Evolutionary conservation across 2,888 invertebrate species (phyloP).

Genomic region (Osmoderma eremita): DNA sequence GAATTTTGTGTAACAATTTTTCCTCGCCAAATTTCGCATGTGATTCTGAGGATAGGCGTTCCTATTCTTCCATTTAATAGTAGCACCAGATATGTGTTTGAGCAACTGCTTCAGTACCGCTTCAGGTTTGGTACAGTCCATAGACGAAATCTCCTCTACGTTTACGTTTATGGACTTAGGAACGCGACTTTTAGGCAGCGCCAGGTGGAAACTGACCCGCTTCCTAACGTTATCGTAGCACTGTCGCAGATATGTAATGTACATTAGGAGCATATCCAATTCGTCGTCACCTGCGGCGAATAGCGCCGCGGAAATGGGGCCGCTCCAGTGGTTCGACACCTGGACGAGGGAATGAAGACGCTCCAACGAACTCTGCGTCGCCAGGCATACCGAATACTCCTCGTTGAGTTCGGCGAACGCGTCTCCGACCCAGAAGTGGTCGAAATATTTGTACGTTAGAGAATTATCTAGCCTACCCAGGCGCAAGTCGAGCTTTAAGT

Average conservation of each 20-base stretch:
- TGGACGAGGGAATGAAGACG: slow-evolving; percentile 79
- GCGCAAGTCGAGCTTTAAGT: slow-evolving; percentile 71
- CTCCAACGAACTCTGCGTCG: slow-evolving; percentile 88
- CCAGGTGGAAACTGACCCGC: slow-evolving; percentile 80
- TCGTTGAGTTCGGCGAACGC: slow-evolving; percentile 71
- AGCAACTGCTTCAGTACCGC: slow-evolving; percentile 70
- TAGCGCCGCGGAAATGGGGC: slow-evolving; percentile 85
- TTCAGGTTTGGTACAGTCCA: slow-evolving; percentile 77
- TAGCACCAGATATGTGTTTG: slow-evolving; percentile 70
- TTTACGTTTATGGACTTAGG: slow-evolving; percentile 57
- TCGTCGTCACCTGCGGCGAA: slow-evolving; percentile 84
- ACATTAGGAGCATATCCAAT: slow-evolving; percentile 76
- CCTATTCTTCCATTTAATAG: slow-evolving; percentile 77
- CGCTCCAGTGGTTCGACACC: slow-evolving; percentile 85
- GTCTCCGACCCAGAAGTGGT: slow-evolving; percentile 77
- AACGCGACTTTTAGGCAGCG: slow-evolving; percentile 71
- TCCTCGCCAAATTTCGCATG: slow-evolving; percentile 84
- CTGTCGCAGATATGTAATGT: slow-evolving; percentile 77
- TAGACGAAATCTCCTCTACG: slow-evolving; percentile 53
- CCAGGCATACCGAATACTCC: slow-evolving; percentile 75
- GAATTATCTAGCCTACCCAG: slow-evolving; percentile 81
- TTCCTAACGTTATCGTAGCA: slow-evolving; percentile 80
- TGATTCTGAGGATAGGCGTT: slow-evolving; percentile 91
- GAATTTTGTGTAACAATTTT: slow-evolving; percentile 82
- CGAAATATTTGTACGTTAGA: slow-evolving; percentile 76